phyloP scores from a whole-genome alignment of 1,140 invertebrate genomes.

The Psilanteris sp. region DNA sequence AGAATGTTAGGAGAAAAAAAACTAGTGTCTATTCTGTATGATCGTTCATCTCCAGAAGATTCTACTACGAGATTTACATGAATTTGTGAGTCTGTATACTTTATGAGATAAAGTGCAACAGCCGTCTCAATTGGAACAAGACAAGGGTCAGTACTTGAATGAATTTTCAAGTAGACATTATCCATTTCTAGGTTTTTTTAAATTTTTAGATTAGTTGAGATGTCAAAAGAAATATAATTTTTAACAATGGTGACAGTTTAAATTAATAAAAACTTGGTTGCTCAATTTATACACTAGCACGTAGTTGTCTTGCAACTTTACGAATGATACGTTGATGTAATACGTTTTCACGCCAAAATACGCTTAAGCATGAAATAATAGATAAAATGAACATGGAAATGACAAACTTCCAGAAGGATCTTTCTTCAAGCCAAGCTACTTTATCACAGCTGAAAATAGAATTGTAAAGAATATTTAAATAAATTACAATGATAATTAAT shows the following conservation, averaged over 20 bases:
- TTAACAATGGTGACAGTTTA: too few relatives aligned
- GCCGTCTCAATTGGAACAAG: slow-evolving; percentile 76
- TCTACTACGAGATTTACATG: slow-evolving; percentile 66
- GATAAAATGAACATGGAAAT: slow-evolving; percentile 85
- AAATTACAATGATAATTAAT: too few relatives aligned
- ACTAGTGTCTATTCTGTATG: slow-evolving; percentile 67
- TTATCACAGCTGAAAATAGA: slow-evolving; percentile 82
- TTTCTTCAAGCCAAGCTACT: slow-evolving; percentile 86
- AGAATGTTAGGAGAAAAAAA: slow-evolving; percentile 66
- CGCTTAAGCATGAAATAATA: slow-evolving; percentile 81
- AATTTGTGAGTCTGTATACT: slow-evolving; percentile 72
- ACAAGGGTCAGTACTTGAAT: slow-evolving; percentile 62
- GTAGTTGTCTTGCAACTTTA: slow-evolving; percentile 82
- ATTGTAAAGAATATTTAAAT: too few relatives aligned
- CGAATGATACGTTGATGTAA: slow-evolving; percentile 82
- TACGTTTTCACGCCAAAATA: slow-evolving; percentile 81
- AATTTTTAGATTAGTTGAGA: not conserved
- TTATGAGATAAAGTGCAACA: slow-evolving; percentile 73
- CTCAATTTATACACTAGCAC: slow-evolving; percentile 69
- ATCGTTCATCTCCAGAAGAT: slow-evolving; percentile 28
- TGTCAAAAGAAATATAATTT: too few relatives aligned
- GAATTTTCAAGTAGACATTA: slow-evolving; percentile 73
- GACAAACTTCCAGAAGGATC: slow-evolving; percentile 92
- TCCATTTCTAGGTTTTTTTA: slow-evolving; percentile 45
- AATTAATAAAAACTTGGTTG: not conserved